Percentiles rank a stretch among this genome's conserved stretches.
Conservation (phyloP, 2,888 invertebrate species). For the Magallana nippona region DNA sequence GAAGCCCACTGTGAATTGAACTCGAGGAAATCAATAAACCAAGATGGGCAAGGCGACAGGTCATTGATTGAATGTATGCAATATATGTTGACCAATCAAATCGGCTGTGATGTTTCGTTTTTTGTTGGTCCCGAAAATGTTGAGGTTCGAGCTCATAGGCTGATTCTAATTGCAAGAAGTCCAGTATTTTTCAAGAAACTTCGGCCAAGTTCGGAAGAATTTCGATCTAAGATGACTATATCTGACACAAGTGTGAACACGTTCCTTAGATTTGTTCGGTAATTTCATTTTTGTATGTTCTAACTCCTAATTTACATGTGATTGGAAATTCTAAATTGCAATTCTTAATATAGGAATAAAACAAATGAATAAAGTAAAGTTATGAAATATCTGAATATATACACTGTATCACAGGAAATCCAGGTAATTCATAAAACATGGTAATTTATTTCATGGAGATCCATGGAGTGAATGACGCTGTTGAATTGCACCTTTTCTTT, state of each 20-base stretch:
- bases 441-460: no score
- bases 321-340: no score
- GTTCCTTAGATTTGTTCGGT: background rate
- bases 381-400: no score
- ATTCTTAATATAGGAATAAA: no score
- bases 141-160: background rate
- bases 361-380: no score
- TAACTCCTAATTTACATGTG: no score
- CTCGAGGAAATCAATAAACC: background rate
- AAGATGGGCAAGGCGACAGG: background rate
- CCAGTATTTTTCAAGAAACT: constrained; percentile 14
- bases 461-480: no score
- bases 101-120: constrained; percentile 4
- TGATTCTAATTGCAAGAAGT: constrained; percentile 9
- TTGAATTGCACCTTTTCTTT: no score
- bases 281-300: background rate
- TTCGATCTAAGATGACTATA: background rate
- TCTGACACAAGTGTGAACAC: background rate
- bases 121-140: background rate
- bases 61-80: constrained; percentile 2
- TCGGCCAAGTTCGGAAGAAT: background rate
- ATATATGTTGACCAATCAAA: constrained; percentile 17
- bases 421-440: no score
- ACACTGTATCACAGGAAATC: no score
- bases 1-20: background rate